Evolutionary conservation across 2,797 vertebrate species (phyloP).

Genomic region (Mus caroli): DNA sequence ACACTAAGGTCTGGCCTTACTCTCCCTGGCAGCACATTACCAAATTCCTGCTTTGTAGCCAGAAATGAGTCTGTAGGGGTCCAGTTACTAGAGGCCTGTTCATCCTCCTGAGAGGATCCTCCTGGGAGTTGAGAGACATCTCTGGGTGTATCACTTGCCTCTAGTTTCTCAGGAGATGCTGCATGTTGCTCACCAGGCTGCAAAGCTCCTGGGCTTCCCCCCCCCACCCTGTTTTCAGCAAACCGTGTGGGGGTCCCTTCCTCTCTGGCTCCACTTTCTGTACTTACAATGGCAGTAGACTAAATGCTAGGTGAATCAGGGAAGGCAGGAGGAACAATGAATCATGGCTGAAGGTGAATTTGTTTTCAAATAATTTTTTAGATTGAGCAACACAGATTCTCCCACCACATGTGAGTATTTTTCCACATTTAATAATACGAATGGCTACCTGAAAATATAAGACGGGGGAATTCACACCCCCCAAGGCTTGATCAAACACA

Average conservation of each 20-base stretch:
- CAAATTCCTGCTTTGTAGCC: slow-evolving; percentile 21
- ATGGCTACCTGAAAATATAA: slow-evolving; percentile 66
- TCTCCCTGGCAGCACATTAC: background rate
- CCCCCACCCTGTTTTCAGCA: background rate
- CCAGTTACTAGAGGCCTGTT: background rate
- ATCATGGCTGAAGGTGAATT: slow-evolving; percentile 76
- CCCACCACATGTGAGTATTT: slow-evolving; percentile 81
- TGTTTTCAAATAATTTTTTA: slow-evolving; percentile 84
- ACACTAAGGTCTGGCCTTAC: slow-evolving; percentile 18
- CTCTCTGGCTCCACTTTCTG: background rate
- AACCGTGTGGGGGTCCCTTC: background rate
- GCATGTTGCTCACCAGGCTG: background rate
- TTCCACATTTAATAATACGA: slow-evolving; percentile 75
- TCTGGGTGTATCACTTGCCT: background rate
- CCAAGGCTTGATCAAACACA: slow-evolving; percentile 27
- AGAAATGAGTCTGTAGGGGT: background rate
- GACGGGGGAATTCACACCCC: slow-evolving; percentile 43
- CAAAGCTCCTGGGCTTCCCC: background rate
- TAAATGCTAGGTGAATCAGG: slow-evolving; percentile 40
- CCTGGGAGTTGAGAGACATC: slow-evolving; percentile 8
- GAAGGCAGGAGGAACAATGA: slow-evolving; percentile 50
- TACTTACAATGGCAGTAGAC: background rate
- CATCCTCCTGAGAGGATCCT: background rate
- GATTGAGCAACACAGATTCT: slow-evolving; percentile 83
- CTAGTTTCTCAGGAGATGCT: background rate